Conservation (phyloP, 2,797 vertebrate species). For the Calcarius lapponicus region DNA sequence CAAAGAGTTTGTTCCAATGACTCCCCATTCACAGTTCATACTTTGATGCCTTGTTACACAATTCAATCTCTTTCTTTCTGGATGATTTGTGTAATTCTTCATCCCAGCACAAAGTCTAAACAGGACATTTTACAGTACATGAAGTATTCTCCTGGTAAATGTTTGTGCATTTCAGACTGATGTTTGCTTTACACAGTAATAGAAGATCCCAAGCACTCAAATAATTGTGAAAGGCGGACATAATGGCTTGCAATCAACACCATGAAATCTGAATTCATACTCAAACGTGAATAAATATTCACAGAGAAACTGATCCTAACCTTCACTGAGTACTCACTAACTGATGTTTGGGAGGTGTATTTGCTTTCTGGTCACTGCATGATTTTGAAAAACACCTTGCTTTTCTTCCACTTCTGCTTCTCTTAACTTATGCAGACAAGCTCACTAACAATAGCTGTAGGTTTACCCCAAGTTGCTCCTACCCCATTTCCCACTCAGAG, state of each 20-base stretch:
- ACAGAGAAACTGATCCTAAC: neutral
- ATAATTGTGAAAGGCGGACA: neutral
- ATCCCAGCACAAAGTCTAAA: neutral
- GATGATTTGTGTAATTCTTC: neutral
- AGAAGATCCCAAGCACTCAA: neutral
- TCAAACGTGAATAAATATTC: neutral
- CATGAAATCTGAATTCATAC: neutral
- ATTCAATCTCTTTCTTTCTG: neutral
- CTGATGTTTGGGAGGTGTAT: neutral
- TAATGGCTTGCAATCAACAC: neutral
- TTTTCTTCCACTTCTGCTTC: neutral
- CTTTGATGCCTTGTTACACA: neutral
- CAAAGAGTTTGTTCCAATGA: neutral
- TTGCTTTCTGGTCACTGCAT: neutral
- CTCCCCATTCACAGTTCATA: neutral
- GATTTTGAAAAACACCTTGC: neutral
- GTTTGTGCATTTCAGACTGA: neutral
- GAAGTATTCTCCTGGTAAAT: neutral
- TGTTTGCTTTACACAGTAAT: neutral
- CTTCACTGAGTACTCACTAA: neutral
- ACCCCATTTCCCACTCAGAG: neutral
- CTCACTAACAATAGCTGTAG: neutral
- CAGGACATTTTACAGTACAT: neutral
- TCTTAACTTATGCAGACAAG: neutral
- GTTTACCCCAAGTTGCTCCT: neutral